Conservation (phyloP, 2,888 invertebrate genomes). For the Anaspis maculata region DNA sequence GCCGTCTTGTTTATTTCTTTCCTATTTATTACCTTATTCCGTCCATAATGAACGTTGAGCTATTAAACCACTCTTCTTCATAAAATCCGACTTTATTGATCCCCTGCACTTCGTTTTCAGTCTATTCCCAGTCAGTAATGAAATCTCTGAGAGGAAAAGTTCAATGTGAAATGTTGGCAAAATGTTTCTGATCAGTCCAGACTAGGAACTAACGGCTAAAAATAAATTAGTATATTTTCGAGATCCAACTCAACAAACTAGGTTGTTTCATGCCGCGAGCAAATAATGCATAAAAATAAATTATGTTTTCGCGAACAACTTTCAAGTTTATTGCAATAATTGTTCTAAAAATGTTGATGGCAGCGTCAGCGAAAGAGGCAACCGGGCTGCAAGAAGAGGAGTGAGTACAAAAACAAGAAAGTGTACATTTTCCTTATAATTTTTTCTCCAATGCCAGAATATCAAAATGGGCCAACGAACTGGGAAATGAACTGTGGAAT, state of each 20-base stretch:
- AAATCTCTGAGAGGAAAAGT: too few species aligned
- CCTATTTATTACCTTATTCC: too few species aligned
- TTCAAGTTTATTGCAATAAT: background rate
- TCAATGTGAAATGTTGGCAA: too few species aligned
- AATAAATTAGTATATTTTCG: background rate
- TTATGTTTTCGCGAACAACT: background rate
- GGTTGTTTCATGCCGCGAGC: background rate
- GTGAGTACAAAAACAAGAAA: too few species aligned
- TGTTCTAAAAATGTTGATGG: background rate
- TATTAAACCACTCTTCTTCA: too few species aligned
- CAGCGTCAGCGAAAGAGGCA: background rate
- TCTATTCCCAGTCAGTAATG: too few species aligned
- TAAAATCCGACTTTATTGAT: too few species aligned
- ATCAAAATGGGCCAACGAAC: constrained; percentile 62
- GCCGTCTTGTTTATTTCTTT: too few species aligned
- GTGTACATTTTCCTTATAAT: background rate
- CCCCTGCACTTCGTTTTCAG: too few species aligned
- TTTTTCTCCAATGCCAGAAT: background rate
- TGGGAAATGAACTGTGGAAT: constrained; percentile 74
- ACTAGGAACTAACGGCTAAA: background rate
- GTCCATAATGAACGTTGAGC: too few species aligned
- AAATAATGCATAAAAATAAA: background rate
- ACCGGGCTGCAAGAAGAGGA: background rate
- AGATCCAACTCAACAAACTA: background rate
- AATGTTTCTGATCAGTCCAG: too few species aligned